Percentiles rank a stretch among this genome's conserved stretches.
phyloP scores from a whole-genome alignment of 2,797 vertebrate genomes.

The Micropoecilia bifurca region DNA sequence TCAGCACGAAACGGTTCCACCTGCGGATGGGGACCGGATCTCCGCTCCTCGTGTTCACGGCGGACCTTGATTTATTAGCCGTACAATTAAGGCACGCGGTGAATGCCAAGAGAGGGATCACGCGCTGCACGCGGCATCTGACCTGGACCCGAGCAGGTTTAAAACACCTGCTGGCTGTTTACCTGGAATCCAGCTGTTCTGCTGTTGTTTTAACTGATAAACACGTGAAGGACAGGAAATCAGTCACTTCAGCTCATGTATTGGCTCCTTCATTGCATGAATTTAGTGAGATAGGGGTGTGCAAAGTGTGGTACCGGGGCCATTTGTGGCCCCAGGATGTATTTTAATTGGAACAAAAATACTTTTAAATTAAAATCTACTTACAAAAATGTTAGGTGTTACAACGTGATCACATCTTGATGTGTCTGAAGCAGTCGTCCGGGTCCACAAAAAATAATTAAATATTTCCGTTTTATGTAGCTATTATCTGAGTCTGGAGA shows the following conservation, averaged over 20 bases:
- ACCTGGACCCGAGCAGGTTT: not conserved
- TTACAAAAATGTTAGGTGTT: no score
- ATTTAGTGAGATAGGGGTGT: not conserved
- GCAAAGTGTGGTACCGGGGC: no score
- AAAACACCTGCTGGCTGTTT: not conserved
- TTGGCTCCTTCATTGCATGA: not conserved
- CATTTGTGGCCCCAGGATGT: no score
- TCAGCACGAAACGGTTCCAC: constrained; percentile 7
- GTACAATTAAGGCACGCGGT: constrained; percentile 93
- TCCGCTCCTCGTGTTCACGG: constrained; percentile 92
- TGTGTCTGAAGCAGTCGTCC: no score
- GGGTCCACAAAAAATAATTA: no score
- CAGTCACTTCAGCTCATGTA: not conserved
- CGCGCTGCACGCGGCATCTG: not conserved
- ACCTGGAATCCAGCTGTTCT: not conserved
- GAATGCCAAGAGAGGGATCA: constrained; percentile 93
- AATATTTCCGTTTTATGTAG: no score
- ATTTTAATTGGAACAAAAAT: no score
- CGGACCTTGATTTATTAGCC: constrained; percentile 93
- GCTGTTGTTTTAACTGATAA: not conserved
- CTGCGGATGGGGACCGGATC: constrained; percentile 71
- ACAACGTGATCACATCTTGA: no score
- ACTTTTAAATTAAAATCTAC: no score
- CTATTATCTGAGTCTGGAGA: no score
- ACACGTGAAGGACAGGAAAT: not conserved